Evolutionary conservation across 2,888 invertebrate species (phyloP), one percentile per base, ranked within the genome.

Genomic region (Sicus ferrugineus): DNA sequence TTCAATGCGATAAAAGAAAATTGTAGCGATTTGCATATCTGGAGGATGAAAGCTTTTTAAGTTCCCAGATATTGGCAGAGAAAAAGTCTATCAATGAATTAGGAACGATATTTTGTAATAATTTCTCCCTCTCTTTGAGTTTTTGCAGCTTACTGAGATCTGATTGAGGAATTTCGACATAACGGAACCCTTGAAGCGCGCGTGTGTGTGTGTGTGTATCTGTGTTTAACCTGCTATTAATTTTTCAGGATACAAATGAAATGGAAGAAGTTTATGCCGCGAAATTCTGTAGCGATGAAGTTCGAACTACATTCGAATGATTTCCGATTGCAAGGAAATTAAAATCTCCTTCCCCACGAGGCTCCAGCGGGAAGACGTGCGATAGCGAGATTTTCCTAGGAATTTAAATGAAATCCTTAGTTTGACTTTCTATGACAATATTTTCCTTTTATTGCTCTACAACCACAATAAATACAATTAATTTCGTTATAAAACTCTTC

Each of bases 111-210:
- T n/a, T n/a, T n/a, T n/a, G n/a, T n/a, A n/a, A n/a, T n/a, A n/a
- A n/a, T n/a, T n/a, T n/a, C n/a, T n/a, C n/a, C n/a, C n/a, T n/a
- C n/a, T n/a, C n/a, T n/a, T n/a, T n/a, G n/a, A n/a, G n/a, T n/a
- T n/a, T n/a, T n/a, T n/a, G n/a, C n/a, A n/a, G n/a, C n/a, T n/a
- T n/a, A n/a, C n/a, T n/a, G n/a, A n/a, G n/a, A n/a, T n/a, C n/a
- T n/a, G n/a, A n/a, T n/a, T n/a, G n/a, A n/a, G n/a, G n/a, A n/a
- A n/a, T n/a, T n/a, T n/a, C n/a, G n/a, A n/a, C n/a, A n/a, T n/a
- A n/a, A n/a, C n/a, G n/a, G n/a, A n/a, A n/a, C n/a, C n/a, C 64
- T 19, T 34, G 34, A 42, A n/a, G 59, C 48, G 46, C 21, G 21
- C 46, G n/a, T 38, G 38, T 16, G 42, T 61, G 52, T 46, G 16